These are phyloP conservation scores for Falco biarmicus DNA, from an alignment of 2,797 vertebrate genomes.

Conservation along the genomic window DNA sequence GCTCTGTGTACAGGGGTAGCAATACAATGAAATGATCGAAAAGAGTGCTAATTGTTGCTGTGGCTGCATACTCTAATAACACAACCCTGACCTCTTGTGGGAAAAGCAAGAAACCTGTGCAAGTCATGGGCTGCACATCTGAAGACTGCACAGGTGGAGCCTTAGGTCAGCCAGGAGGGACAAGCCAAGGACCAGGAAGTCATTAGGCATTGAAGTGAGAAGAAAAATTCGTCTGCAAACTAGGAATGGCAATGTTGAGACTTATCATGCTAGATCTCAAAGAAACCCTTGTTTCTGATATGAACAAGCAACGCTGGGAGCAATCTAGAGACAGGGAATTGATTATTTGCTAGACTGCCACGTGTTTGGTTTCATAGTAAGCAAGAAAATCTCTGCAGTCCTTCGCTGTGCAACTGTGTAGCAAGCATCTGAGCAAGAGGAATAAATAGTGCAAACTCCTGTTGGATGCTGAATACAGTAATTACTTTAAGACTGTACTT, in stretches of 20 bases:
- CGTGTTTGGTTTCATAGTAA: not conserved
- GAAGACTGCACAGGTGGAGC: not conserved
- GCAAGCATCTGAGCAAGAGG: not conserved
- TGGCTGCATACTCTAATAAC: slow-evolving; percentile 20
- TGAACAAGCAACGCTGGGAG: not conserved
- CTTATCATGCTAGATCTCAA: not conserved
- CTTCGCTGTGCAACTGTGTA: not conserved
- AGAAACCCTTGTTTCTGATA: rapidly evolving
- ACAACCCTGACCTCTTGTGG: slow-evolving; percentile 77
- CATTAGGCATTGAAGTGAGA: not conserved
- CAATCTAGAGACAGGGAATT: not conserved
- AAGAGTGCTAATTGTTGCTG: slow-evolving; percentile 9
- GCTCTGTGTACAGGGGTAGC: not conserved
- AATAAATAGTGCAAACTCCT: not conserved
- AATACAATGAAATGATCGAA: not conserved
- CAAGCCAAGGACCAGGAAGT: not conserved
- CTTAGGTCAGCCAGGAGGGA: not conserved
- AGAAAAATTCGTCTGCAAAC: not conserved
- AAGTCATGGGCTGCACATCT: not conserved
- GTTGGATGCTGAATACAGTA: not conserved
- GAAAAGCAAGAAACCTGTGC: slow-evolving; percentile 61
- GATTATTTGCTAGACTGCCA: not conserved
- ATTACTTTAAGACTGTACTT: not conserved
- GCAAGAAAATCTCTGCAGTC: not conserved
- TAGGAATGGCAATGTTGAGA: not conserved